phyloP scores from a whole-genome alignment of 1,140 invertebrate species.

The Drosophila carrolli region DNA sequence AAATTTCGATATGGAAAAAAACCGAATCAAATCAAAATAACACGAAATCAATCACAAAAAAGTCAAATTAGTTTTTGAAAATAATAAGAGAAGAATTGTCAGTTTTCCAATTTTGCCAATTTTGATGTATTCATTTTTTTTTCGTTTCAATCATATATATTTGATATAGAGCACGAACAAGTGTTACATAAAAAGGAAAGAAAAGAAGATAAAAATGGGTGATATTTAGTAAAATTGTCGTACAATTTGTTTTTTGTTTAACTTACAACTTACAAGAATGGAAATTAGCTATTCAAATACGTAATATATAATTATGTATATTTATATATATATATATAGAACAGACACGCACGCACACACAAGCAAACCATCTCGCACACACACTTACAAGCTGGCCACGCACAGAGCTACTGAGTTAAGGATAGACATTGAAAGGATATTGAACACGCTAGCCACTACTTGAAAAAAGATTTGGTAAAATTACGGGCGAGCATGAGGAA shows the following conservation, averaged over 20 bases:
- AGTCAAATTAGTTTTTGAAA: conserved; percentile 46
- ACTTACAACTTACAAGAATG: conserved; percentile 78
- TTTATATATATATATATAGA: conserved; percentile 24
- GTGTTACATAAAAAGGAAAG: conserved; percentile 84
- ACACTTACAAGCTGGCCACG: conserved; percentile 59
- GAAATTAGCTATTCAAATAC: conserved; percentile 66
- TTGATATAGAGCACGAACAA: conserved; percentile 82
- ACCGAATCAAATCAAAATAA: conserved; percentile 34
- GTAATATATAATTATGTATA: conserved; percentile 36
- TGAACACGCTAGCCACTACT: conserved; percentile 78
- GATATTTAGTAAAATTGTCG: conserved; percentile 82
- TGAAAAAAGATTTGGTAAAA: conserved; percentile 52
- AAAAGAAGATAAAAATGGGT: conserved; percentile 84
- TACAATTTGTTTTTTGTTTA: conserved; percentile 60
- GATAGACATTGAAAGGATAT: conserved; percentile 74
- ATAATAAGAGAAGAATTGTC: conserved; percentile 67
- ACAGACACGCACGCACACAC: conserved; percentile 47
- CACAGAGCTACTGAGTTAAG: conserved; percentile 67
- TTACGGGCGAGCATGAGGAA: conserved; percentile 35
- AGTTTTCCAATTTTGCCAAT: conserved; percentile 82
- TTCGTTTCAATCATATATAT: conserved; percentile 67
- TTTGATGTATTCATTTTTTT: conserved; percentile 65
- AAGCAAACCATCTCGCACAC: conserved; percentile 43
- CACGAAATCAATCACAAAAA: conserved; percentile 47
- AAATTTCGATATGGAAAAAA: conserved; percentile 38